Base-by-base conservation (phyloP, 2,888 invertebrate genomes). In the Scaptomyza polygonia region DNA sequence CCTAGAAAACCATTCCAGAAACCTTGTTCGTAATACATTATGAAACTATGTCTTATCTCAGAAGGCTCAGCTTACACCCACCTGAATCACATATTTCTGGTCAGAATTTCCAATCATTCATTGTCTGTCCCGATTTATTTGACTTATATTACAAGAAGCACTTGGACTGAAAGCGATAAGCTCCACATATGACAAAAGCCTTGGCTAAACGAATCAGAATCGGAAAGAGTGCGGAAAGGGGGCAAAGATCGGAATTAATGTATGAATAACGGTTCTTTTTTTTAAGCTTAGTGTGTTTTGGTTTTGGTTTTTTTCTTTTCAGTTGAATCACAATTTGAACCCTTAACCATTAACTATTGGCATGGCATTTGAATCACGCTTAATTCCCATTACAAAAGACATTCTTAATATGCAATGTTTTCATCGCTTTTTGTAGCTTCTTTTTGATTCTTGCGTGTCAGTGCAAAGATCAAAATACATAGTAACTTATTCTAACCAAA, bases 241-340 rank as follows among this genome's bases (percentile, higher is more conserved):
- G 43, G 44, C 69, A 74, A 74, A 74, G 73, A 74, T 73, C 79
- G 68, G 57, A 16, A 49, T 67, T 34, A 51, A 48, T 48, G 44
- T 48, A 63, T 74, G 74, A 78, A 78, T 74, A 74, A 74, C 75
- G 55, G 48, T 63, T 62, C 53, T 56, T 54, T 44, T 45, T 73
- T 48, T 56, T n/a, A 34, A 25, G 34, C 36, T 69, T 65, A 32
- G 69, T 63, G 32, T 14, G 40, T 43, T 54, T 12, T 32, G 42
- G 47, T 70, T 58, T 29, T 55, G n/a, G 42, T 47, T 48, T 36
- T n/a, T n/a, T n/a, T n/a, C n/a, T n/a, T n/a, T 30, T 14, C 36
- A n/a, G 11, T 9, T 14, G 57, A 43, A 36, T 16, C 16, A 53
- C 29, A 32, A 25, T 9, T 25, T 56, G 40, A 55, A 56, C 65